phyloP scores from a whole-genome alignment of 2,797 vertebrate species.

The Syngnathus rostellatus region DNA sequence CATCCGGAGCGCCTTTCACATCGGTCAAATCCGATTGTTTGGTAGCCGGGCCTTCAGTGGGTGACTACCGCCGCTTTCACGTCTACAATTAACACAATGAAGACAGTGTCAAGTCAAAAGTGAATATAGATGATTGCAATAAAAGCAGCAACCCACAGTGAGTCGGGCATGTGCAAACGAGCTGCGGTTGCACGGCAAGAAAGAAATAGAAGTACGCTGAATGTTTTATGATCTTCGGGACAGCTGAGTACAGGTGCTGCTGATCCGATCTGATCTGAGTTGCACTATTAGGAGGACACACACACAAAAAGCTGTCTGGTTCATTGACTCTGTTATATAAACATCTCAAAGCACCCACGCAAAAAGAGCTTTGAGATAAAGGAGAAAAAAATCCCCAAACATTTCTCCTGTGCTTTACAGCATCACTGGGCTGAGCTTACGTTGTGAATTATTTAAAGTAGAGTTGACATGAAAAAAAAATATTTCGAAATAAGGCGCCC shows the following conservation, averaged over 20 bases:
- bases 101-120: background rate
- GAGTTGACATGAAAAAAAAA: too few relatives aligned
- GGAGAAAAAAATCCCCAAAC: background rate
- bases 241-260: background rate
- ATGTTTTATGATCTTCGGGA: constrained; percentile 1
- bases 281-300: background rate
- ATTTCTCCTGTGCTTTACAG: too few relatives aligned
- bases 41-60: background rate
- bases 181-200: background rate
- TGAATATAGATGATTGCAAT: background rate
- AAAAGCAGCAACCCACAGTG: background rate
- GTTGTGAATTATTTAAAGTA: too few relatives aligned
- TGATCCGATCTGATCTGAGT: background rate
- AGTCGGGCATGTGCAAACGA: background rate
- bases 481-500: too few relatives aligned
- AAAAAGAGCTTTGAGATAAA: background rate
- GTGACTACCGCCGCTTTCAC: too few relatives aligned
- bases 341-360: background rate
- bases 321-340: background rate
- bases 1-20: constrained; percentile 12
- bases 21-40: background rate
- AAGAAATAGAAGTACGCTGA: background rate
- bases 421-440: too few relatives aligned
- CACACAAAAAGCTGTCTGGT: background rate
- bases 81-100: too few relatives aligned